A percentile compares a stretch with the other conserved stretches of the same genome.
phyloP scores from a whole-genome alignment of 35 echinoderm and acorn worm genomes.

The Ptychodera flava region DNA sequence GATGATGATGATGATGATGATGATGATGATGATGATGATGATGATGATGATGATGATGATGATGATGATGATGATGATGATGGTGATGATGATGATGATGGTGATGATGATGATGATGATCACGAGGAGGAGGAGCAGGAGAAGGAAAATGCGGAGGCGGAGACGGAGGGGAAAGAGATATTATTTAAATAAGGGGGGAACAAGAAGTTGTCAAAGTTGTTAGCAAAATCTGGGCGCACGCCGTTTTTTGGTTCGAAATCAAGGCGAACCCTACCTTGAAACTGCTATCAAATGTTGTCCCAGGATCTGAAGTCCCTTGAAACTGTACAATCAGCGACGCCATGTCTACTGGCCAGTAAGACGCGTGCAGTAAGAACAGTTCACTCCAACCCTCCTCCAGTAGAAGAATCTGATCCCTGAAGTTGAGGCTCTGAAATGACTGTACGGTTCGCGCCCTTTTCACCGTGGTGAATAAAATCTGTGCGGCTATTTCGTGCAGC shows the following conservation, averaged over 20 bases:
- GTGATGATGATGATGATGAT: slow-evolving; percentile 8
- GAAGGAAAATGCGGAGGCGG: too few species aligned
- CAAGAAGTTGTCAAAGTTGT: too few species aligned
- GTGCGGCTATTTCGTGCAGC: slow-evolving; percentile 50
- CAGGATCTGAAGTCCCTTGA: not conserved
- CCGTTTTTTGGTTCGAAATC: too few species aligned
- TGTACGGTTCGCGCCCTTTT: slow-evolving; percentile 65
- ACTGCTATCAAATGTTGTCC: not conserved
- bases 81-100: slow-evolving; percentile 7
- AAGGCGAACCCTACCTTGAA: too few species aligned
- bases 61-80: slow-evolving; percentile 7
- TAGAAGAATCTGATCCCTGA: slow-evolving; percentile 54
- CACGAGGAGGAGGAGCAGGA: too few species aligned
- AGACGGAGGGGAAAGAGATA: too few species aligned
- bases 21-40: slow-evolving; percentile 7
- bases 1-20: slow-evolving; percentile 5
- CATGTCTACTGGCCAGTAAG: slow-evolving; percentile 95
- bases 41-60: slow-evolving; percentile 7
- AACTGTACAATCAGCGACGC: not conserved
- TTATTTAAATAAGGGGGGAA: too few species aligned
- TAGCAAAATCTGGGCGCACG: too few species aligned
- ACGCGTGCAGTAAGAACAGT: slow-evolving; percentile 81
- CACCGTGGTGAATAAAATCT: slow-evolving; percentile 59
- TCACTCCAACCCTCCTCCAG: slow-evolving; percentile 89
- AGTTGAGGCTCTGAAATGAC: slow-evolving; percentile 63